Conservation (phyloP, 2,113 vertebrate genomes). For the Daphoenositta chrysoptera region DNA sequence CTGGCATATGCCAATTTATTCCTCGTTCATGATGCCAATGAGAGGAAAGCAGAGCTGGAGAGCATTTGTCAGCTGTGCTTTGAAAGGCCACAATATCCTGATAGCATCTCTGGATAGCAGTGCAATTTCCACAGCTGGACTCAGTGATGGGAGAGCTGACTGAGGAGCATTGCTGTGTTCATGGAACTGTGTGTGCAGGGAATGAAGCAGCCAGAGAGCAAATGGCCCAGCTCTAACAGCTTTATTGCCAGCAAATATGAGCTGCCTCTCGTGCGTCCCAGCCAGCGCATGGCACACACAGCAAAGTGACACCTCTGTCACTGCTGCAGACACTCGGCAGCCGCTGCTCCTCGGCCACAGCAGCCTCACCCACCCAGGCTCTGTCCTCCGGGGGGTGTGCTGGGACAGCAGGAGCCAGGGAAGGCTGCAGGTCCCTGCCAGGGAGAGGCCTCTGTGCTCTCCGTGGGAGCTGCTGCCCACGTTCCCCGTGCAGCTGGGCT, state of each 20-base stretch:
- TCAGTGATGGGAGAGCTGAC: neutral
- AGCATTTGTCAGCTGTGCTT: neutral
- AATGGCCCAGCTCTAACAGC: neutral
- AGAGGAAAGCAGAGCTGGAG: neutral
- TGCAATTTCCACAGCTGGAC: neutral
- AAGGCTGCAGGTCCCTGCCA: neutral
- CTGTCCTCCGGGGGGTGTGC: neutral
- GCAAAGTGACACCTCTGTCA: neutral
- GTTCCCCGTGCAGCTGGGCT: neutral
- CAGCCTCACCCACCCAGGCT: rapidly evolving
- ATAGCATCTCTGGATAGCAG: neutral
- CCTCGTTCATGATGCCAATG: neutral
- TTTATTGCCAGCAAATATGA: neutral
- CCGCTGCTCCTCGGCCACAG: rapidly evolving
- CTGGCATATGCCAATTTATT: neutral
- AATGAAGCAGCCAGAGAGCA: neutral
- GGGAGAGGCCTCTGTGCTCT: neutral
- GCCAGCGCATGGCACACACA: rapidly evolving
- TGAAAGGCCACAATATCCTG: neutral
- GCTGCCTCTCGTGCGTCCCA: rapidly evolving
- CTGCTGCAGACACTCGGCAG: rapidly evolving
- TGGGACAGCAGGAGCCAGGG: neutral
- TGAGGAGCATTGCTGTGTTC: neutral
- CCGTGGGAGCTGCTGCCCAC: rapidly evolving
- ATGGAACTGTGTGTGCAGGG: neutral